A percentile compares a stretch with the other conserved stretches of the same genome.
These are phyloP conservation scores for Egretta garzetta DNA, from an alignment of 2,113 vertebrate species.

Conservation along the genomic window DNA sequence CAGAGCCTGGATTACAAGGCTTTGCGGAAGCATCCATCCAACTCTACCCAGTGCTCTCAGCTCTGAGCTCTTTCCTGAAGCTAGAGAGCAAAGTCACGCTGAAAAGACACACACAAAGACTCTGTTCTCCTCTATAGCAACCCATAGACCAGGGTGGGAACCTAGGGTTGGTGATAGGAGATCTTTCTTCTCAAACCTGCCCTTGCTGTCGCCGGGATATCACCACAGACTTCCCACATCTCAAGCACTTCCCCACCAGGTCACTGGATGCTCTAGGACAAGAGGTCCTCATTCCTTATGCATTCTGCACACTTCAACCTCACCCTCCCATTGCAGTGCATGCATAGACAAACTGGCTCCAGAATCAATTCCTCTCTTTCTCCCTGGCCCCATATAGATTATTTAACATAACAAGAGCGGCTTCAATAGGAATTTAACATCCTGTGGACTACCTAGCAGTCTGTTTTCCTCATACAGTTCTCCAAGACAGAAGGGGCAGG, in stretches of 20 bases:
- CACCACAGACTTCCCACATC: neutral
- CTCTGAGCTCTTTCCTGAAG: neutral
- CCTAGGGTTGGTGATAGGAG: neutral
- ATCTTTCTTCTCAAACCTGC: neutral
- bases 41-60: fast-evolving
- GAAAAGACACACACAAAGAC: neutral
- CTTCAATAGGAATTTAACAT: neutral
- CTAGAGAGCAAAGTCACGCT: neutral
- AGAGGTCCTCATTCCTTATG: neutral
- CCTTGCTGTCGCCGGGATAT: neutral
- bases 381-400: neutral
- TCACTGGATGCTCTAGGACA: neutral
- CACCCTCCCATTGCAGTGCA: neutral
- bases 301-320: neutral
- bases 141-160: neutral
- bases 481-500: neutral
- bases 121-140: neutral
- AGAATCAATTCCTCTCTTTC: neutral
- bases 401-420: neutral
- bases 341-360: neutral
- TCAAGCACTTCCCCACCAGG: neutral
- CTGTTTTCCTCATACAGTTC: neutral
- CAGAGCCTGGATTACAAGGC: neutral
- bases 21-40: neutral
- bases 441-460: neutral